Percentiles rank a stretch among this genome's conserved stretches.
Conservation (phyloP, 1,140 invertebrate species). For the Pseudomyrmex pallidus region DNA sequence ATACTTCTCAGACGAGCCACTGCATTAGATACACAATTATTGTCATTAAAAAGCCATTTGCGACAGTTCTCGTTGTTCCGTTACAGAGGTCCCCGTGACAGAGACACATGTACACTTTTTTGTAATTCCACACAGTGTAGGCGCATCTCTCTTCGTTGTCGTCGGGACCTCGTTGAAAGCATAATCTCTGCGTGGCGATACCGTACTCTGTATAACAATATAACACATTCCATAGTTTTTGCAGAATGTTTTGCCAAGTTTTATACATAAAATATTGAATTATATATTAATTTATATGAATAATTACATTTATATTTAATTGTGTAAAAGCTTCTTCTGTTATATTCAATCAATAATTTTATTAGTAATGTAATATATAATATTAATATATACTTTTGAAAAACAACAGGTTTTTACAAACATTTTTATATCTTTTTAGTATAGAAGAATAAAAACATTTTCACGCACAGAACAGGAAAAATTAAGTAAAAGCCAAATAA, state of each 20-base stretch:
- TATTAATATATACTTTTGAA: not conserved
- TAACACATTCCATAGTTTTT: too few relatives aligned
- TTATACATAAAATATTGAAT: too few relatives aligned
- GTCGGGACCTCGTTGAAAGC: slow-evolving; percentile 93
- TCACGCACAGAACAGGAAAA: not conserved
- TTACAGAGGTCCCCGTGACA: slow-evolving; percentile 97
- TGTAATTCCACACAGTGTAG: slow-evolving; percentile 91
- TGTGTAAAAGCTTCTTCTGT: too few relatives aligned
- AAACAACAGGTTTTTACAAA: too few relatives aligned
- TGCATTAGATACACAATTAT: slow-evolving; percentile 11
- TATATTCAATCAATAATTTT: not conserved
- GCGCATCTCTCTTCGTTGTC: slow-evolving; percentile 95
- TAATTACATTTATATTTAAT: too few relatives aligned
- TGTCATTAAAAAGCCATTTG: slow-evolving; percentile 38
- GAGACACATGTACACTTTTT: slow-evolving; percentile 95
- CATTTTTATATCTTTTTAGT: too few relatives aligned
- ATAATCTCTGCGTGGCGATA: slow-evolving; percentile 93
- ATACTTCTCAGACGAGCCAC: slow-evolving; percentile 52
- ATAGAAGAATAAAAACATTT: too few relatives aligned
- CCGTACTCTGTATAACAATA: slow-evolving; percentile 90
- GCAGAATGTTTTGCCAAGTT: too few relatives aligned
- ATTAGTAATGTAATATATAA: slow-evolving; percentile 3
- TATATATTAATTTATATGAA: too few relatives aligned
- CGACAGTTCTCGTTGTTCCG: slow-evolving; percentile 60
- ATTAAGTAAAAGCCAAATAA: not conserved